Evolutionary conservation across 64 coral and sea anemone genomes (phyloP), one percentile per base, ranked within the genome.

Genomic region (Stichodactyla mertensii): DNA sequence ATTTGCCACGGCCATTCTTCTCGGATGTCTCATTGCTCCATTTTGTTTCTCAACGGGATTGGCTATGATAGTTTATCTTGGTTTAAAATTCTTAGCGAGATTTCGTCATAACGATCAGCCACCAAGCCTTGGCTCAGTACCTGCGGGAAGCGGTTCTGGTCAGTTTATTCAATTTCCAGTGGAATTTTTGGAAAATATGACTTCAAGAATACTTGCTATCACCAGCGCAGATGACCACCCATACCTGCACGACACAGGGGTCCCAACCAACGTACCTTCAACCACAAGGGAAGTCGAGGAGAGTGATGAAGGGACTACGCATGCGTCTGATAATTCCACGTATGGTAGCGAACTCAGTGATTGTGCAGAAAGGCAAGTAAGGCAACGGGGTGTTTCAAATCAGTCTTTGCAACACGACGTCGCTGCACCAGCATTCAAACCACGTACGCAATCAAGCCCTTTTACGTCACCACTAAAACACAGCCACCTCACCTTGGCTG

Each of bases 341-440:
- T 82, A 82, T 36, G 80, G 80, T 18, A 22, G 18, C 24, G 80
- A 82, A 16, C 80, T 82, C 13, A 8, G 80, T n/a, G 80, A 54
- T 4, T 82, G 52, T 16, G 80, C 80, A 53, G 80, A 82, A 36
- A 54, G 80, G 19, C 80, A 82, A 18, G n/a, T 82, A 57, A 82
- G 52, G 12, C 80, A 23, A 74, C 22, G 69, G 12, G 7, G 69
- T 13, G n/a, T 31, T 74, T 74, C 69, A 27, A 14, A n/a, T 27
- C 22, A 6, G 62, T 18, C 62, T 22, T n/a, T 66, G 19, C 7
- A 74, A n/a, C 69, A 9, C 26, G 24, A 26, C 23, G 24, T n/a
- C 5, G 69, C 26, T 66, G 15, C 12, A 16, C 6, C 62, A 31
- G 22, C 23, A 10, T 11, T 74, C n/a, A 74, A 26, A 27, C 22